A percentile compares a stretch with the other conserved stretches of the same genome.
These are phyloP conservation scores for Glareola pratincola DNA, from an alignment of 2,113 vertebrate species.

Conservation along the genomic window DNA sequence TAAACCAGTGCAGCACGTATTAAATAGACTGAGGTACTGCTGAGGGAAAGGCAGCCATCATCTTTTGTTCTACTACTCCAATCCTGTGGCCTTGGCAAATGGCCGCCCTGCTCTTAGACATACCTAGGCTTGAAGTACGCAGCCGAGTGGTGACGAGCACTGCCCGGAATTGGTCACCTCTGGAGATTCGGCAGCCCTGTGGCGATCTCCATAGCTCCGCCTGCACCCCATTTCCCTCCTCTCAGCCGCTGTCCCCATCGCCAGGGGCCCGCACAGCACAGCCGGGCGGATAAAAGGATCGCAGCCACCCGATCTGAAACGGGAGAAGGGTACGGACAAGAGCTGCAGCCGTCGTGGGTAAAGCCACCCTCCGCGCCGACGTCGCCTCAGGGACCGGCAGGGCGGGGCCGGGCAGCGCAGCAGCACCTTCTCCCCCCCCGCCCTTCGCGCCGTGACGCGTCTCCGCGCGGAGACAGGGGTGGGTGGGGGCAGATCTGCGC, in stretches of 20 bases:
- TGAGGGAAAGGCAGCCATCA: rapidly evolving
- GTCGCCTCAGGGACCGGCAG: rapidly evolving
- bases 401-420: rapidly evolving
- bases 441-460: too few species aligned
- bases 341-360: rapidly evolving
- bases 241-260: background rate
- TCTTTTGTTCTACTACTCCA: rapidly evolving
- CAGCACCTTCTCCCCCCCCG: background rate
- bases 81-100: rapidly evolving
- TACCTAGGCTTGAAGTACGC: rapidly evolving
- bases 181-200: background rate
- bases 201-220: background rate
- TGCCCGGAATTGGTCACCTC: rapidly evolving
- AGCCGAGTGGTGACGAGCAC: rapidly evolving
- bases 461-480: too few species aligned
- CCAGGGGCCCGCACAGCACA: background rate
- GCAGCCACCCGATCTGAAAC: background rate
- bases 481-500: background rate
- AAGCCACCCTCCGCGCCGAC: rapidly evolving
- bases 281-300: background rate
- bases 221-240: background rate
- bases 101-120: background rate
- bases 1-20: background rate
- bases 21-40: too few species aligned
- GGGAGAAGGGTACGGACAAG: background rate